Evolutionary conservation across 1,140 invertebrate genomes (phyloP).

Genomic region (Propsilocerus akamusi): DNA sequence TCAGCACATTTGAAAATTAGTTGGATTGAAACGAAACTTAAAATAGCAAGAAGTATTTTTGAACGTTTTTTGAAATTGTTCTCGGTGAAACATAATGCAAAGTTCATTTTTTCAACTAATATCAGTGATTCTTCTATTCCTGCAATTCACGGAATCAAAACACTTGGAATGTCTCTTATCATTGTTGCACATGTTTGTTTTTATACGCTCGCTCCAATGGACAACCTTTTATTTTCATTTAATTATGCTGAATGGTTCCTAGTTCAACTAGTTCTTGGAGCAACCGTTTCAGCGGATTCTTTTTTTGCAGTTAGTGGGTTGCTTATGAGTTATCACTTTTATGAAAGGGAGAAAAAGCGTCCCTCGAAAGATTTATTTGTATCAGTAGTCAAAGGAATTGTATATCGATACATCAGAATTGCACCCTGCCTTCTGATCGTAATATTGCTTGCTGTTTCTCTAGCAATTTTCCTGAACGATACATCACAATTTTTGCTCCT

Average conservation of each 20-base stretch:
- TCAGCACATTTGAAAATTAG: too few relatives aligned
- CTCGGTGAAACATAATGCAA: neutral
- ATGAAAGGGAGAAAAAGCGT: constrained; percentile 14
- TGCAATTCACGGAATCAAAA: neutral
- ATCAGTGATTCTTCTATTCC: neutral
- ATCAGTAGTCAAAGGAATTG: constrained; percentile 13
- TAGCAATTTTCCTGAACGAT: constrained; percentile 20
- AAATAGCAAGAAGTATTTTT: neutral
- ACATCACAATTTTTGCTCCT: constrained; percentile 21
- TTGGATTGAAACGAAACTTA: too few relatives aligned
- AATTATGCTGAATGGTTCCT: constrained; percentile 18
- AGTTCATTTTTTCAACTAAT: neutral
- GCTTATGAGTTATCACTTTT: constrained; percentile 24
- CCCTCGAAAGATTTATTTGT: constrained; percentile 12
- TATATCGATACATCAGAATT: constrained; percentile 24
- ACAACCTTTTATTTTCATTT: constrained; percentile 14
- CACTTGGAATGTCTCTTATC: constrained; percentile 5
- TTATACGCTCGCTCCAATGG: constrained; percentile 22
- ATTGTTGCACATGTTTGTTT: constrained; percentile 21
- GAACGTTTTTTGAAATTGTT: neutral
- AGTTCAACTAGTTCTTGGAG: constrained; percentile 24
- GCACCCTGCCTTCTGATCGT: constrained; percentile 14
- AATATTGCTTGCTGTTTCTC: constrained; percentile 24
- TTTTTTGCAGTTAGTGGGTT: constrained; percentile 29
- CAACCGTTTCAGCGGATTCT: constrained; percentile 27